A percentile compares a stretch with the other conserved stretches of the same genome.
Conservation (phyloP, 2,888 invertebrate species). For the Drosophila mimetica region DNA sequence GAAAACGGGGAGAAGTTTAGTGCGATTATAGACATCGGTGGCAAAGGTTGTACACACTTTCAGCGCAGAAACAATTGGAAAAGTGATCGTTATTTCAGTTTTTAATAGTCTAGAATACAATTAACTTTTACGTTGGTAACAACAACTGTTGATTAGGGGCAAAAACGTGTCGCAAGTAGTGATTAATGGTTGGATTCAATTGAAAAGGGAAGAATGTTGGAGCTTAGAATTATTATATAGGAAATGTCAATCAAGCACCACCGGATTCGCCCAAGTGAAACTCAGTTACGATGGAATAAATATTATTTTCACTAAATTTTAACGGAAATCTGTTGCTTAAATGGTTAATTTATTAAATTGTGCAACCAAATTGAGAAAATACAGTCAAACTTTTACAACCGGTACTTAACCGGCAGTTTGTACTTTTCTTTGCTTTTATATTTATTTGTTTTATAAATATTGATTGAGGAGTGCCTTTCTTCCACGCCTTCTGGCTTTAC, state of each 20-base stretch:
- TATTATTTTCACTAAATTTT: background rate
- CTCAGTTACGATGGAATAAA: background rate
- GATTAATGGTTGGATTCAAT: background rate
- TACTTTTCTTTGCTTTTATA: too few species aligned
- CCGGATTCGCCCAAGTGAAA: background rate
- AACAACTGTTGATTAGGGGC: background rate
- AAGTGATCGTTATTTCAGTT: background rate
- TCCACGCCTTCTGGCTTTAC: too few species aligned
- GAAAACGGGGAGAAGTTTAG: slow-evolving; percentile 31
- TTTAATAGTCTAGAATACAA: background rate
- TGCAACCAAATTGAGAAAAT: too few species aligned
- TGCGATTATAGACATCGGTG: slow-evolving; percentile 49
- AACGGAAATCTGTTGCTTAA: background rate
- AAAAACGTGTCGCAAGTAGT: background rate
- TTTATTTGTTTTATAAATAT: background rate
- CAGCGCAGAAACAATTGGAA: background rate
- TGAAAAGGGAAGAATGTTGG: background rate
- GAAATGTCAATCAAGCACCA: background rate
- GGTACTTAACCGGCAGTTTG: too few species aligned
- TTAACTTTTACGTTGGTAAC: background rate
- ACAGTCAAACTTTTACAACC: background rate
- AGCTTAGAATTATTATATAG: background rate
- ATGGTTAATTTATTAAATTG: background rate
- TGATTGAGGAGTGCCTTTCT: background rate
- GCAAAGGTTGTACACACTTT: slow-evolving; percentile 49